Percentiles rank a stretch among this genome's conserved stretches.
These are phyloP conservation scores for Fundulus diaphanus DNA, from an alignment of 2,797 vertebrate species.

Conservation along the genomic window DNA sequence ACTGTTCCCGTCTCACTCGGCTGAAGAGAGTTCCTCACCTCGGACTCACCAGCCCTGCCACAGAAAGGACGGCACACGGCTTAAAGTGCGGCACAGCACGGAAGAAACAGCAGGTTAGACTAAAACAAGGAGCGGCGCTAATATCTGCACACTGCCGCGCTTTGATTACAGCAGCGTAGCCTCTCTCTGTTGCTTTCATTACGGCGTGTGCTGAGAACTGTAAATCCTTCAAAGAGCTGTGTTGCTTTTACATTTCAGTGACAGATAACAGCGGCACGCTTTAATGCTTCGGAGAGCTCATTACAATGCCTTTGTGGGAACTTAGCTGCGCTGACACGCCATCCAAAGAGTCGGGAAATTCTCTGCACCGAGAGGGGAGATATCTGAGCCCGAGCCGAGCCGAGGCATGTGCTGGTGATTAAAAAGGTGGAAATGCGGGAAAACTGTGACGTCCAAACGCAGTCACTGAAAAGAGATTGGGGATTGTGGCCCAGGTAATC, in stretches of 20 bases:
- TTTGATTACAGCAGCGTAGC: constrained; percentile 24
- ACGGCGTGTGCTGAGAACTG: constrained; percentile 25
- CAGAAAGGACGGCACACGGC: constrained; percentile 15
- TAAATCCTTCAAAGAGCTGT: constrained; percentile 55
- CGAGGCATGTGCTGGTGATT: constrained; percentile 47
- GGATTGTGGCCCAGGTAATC: constrained; percentile 69
- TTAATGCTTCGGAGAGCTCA: constrained; percentile 59
- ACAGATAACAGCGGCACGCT: constrained; percentile 45
- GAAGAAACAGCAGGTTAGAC: not conserved
- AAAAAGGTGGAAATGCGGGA: constrained; percentile 4
- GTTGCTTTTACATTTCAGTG: constrained; percentile 48
- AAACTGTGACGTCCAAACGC: constrained; percentile 17
- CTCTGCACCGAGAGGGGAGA: constrained; percentile 37
- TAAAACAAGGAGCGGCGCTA: not conserved
- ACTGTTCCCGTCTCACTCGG: constrained; percentile 76
- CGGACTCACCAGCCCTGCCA: constrained; percentile 78
- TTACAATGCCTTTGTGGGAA: constrained; percentile 63
- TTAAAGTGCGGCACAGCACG: not conserved
- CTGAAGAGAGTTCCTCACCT: constrained; percentile 78
- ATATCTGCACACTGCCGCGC: constrained; percentile 12
- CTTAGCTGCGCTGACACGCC: constrained; percentile 38
- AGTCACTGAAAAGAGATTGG: constrained; percentile 52
- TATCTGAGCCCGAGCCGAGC: too few relatives aligned
- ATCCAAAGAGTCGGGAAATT: constrained; percentile 37
- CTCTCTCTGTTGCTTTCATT: constrained; percentile 38